phyloP scores from a whole-genome alignment of 2,888 invertebrate species.

The Chorisops tibialis region DNA sequence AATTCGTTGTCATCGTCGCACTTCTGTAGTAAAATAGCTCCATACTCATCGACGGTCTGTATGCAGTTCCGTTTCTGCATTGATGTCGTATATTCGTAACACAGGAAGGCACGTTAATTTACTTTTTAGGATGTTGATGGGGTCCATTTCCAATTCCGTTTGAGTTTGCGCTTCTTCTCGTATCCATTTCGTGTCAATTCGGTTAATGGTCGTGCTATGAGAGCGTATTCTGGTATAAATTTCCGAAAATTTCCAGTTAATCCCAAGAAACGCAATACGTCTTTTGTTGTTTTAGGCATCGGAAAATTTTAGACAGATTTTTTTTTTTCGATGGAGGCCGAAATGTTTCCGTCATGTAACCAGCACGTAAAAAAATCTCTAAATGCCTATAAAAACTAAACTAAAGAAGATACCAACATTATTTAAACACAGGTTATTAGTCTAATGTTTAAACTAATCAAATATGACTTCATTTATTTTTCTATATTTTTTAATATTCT shows the following conservation, averaged over 20 bases:
- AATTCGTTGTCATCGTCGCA: not conserved
- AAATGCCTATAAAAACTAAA: too few relatives aligned
- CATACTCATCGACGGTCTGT: not conserved
- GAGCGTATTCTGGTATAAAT: slow-evolving; percentile 35
- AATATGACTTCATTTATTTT: too few relatives aligned
- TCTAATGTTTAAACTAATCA: too few relatives aligned
- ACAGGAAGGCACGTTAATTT: not conserved
- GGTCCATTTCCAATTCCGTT: slow-evolving; percentile 24
- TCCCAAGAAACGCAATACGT: slow-evolving; percentile 37
- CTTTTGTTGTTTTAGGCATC: slow-evolving; percentile 34
- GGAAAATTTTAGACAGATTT: slow-evolving; percentile 35
- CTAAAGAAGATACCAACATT: too few relatives aligned
- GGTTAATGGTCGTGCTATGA: slow-evolving; percentile 33
- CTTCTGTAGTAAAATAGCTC: not conserved
- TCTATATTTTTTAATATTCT: too few relatives aligned
- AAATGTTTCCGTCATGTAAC: slow-evolving; percentile 32
- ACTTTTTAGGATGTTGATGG: slow-evolving; percentile 32
- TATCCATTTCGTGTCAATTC: slow-evolving; percentile 30
- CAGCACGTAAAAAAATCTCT: too few relatives aligned
- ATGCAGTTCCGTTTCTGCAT: not conserved
- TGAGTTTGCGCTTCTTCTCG: slow-evolving; percentile 30
- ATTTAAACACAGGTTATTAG: too few relatives aligned
- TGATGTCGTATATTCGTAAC: not conserved
- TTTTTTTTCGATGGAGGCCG: slow-evolving; percentile 33
- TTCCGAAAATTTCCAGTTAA: slow-evolving; percentile 36